These are phyloP conservation scores for Melopsittacus undulatus DNA, from an alignment of 2,797 vertebrate species.

Conservation along the genomic window DNA sequence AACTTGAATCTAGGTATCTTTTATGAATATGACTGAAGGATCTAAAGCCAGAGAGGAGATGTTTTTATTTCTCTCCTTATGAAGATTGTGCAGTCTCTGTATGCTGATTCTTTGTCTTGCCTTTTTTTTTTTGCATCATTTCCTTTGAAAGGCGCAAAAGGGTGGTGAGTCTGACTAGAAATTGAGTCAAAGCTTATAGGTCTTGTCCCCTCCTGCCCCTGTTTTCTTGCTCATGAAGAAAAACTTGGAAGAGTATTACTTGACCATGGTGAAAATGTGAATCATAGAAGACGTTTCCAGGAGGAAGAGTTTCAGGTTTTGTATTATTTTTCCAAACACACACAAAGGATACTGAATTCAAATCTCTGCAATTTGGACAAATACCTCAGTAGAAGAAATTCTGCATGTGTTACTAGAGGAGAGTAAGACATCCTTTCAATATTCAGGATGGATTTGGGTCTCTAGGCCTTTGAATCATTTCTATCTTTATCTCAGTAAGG, in stretches of 20 bases:
- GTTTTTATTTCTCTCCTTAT: not conserved
- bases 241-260: not conserved
- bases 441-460: not conserved
- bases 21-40: not conserved
- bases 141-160: not conserved
- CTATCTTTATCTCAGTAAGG: not conserved
- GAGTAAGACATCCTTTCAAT: not conserved
- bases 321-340: not conserved
- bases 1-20: not conserved
- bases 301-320: not conserved
- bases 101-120: not conserved
- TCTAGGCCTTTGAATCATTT: slow-evolving; percentile 9
- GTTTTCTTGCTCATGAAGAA: not conserved
- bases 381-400: not conserved
- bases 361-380: not conserved
- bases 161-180: not conserved
- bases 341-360: not conserved
- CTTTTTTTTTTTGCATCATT: not conserved
- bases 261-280: not conserved
- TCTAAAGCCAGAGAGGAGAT: not conserved
- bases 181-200: not conserved
- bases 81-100: not conserved
- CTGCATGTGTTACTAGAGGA: not conserved
- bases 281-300: not conserved
- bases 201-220: not conserved